Percentiles rank a stretch among this genome's conserved stretches.
Evolutionary conservation across 30 jellyfish, hydroid and myxozoan genomes (phyloP).

Genomic region (Mastigias papua): DNA sequence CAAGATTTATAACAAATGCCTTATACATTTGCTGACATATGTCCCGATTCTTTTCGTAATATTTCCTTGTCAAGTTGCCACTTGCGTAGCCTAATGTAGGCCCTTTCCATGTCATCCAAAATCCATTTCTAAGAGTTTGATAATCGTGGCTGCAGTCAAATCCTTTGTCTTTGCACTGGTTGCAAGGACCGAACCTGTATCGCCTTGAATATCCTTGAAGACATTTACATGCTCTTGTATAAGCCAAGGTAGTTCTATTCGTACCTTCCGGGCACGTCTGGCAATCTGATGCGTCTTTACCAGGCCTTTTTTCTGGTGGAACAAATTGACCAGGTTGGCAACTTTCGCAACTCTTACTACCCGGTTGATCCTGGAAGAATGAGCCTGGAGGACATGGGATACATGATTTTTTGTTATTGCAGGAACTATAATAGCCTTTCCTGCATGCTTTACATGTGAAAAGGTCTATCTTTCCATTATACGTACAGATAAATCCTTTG

Average conservation of each 20-base stretch:
- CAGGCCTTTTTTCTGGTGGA: slow-evolving; percentile 5
- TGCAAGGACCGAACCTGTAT: slow-evolving; percentile 67
- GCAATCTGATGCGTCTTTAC: no score
- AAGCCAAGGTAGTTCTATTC: slow-evolving; percentile 24
- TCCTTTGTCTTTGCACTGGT: slow-evolving; percentile 38
- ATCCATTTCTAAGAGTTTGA: no score
- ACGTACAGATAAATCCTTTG: slow-evolving; percentile 47
- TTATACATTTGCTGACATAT: slow-evolving; percentile 10
- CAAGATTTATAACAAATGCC: slow-evolving; percentile 35
- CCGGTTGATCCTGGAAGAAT: slow-evolving; percentile 59
- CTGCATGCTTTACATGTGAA: slow-evolving; percentile 52
- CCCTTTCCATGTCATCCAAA: slow-evolving; percentile 56
- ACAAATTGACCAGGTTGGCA: slow-evolving; percentile 69
- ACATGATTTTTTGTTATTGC: neutral
- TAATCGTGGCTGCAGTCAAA: slow-evolving; percentile 28
- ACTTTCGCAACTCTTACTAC: slow-evolving; percentile 22
- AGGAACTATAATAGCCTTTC: neutral
- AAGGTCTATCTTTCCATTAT: neutral
- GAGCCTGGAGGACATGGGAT: slow-evolving; percentile 62
- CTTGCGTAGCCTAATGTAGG: no score
- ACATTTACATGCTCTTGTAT: slow-evolving; percentile 59
- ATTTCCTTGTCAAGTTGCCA: neutral
- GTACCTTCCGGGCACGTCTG: slow-evolving; percentile 72
- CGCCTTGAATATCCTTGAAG: slow-evolving; percentile 54
- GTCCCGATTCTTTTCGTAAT: neutral